Conservation (phyloP, 2,888 invertebrate genomes). For the Andricus quercusramuli region DNA sequence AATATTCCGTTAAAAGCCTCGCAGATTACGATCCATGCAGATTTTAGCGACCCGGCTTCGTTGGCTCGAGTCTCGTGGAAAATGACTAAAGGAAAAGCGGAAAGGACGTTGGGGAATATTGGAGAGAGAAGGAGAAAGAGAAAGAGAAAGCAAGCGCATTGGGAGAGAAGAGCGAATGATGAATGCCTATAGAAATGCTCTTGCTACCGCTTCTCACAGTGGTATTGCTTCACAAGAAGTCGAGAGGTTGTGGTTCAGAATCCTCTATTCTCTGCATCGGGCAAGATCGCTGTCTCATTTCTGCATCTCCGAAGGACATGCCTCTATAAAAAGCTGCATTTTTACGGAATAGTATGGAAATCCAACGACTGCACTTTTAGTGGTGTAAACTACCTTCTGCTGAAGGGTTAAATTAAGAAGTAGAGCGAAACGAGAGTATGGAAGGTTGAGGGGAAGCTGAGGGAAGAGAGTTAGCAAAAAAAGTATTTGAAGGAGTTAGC, state of each 20-base stretch:
- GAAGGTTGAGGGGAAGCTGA: too few species aligned
- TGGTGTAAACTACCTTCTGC: constrained; percentile 3
- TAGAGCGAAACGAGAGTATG: too few species aligned
- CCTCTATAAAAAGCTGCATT: constrained; percentile 45
- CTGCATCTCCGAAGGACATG: constrained; percentile 9
- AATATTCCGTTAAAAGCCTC: constrained; percentile 35
- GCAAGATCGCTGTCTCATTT: constrained; percentile 53
- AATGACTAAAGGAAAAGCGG: constrained; percentile 38
- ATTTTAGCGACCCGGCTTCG: constrained; percentile 36
- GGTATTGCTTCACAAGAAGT: constrained; percentile 55
- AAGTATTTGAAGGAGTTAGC: too few species aligned
- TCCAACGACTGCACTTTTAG: constrained; percentile 42
- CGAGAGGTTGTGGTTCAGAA: constrained; percentile 59
- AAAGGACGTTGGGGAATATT: constrained; percentile 27
- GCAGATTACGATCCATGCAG: constrained; percentile 35
- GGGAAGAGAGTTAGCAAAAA: too few species aligned
- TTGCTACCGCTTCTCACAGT: constrained; percentile 60
- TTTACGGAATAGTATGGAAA: constrained; percentile 53
- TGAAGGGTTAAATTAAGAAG: background rate
- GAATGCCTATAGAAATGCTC: constrained; percentile 74
- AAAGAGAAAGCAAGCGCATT: background rate
- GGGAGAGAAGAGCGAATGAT: constrained; percentile 63
- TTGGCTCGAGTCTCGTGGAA: constrained; percentile 35
- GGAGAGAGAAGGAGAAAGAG: constrained; percentile 22
- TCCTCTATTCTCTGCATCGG: constrained; percentile 48